Percentiles rank a stretch among this genome's conserved stretches.
These are phyloP conservation scores for Drosophila pseudoananassae DNA, from an alignment of 1,140 invertebrate species.

Conservation along the genomic window DNA sequence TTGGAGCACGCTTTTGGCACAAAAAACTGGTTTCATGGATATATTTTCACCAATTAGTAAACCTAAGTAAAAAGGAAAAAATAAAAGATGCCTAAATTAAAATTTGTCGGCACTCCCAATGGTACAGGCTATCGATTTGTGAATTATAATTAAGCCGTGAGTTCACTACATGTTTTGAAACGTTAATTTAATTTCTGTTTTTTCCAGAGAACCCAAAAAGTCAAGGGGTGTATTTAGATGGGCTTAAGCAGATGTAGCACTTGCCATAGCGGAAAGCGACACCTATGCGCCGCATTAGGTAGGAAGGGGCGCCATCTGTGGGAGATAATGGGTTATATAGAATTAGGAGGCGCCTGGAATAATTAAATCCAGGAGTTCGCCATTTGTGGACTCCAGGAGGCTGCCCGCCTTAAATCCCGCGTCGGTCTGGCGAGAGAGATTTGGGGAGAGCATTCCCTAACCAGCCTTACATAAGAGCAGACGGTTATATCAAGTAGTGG, in stretches of 20 bases:
- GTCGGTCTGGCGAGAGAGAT: too few species aligned
- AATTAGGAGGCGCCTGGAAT: too few species aligned
- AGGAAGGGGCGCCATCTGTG: too few species aligned
- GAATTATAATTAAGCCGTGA: conserved; percentile 42
- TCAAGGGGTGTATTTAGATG: conserved; percentile 1
- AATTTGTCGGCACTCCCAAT: conserved; percentile 24
- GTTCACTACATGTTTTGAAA: conserved; percentile 36
- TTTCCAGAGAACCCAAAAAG: conserved; percentile 22
- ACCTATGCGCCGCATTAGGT: too few species aligned
- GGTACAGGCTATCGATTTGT: conserved; percentile 29
- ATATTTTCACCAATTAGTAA: conserved; percentile 49
- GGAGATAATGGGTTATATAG: too few species aligned
- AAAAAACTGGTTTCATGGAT: conserved; percentile 35
- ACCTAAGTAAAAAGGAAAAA: conserved; percentile 8
- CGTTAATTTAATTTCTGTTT: conserved; percentile 23
- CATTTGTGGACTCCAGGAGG: too few species aligned
- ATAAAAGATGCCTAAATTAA: conserved; percentile 21
- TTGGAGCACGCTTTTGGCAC: conserved; percentile 39
- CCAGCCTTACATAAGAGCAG: too few species aligned
- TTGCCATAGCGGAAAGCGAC: too few species aligned
- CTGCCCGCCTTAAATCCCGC: too few species aligned
- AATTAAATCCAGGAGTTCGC: too few species aligned
- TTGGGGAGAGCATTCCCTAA: too few species aligned
- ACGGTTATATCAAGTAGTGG: too few species aligned
- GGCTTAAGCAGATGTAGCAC: conserved; percentile 23